Evolutionary conservation across 2,888 invertebrate species (phyloP).

Genomic region (Tetragonula carbonaria): DNA sequence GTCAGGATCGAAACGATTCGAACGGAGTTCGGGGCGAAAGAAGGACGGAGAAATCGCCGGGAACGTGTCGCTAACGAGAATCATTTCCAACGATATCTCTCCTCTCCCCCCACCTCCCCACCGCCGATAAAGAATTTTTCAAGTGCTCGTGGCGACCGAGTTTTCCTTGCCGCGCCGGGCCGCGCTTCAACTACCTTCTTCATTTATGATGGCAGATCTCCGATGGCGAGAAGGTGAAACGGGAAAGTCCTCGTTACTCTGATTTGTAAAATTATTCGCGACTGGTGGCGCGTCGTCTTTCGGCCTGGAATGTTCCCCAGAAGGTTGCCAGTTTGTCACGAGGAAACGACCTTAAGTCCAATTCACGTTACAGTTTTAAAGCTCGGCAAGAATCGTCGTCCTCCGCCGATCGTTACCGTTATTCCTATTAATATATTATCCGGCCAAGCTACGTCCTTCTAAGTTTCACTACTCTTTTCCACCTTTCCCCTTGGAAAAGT

Average conservation of each 20-base stretch:
- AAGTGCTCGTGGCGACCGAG: background rate
- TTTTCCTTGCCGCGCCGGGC: background rate
- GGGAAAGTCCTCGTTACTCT: slow-evolving; percentile 30
- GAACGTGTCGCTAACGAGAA: slow-evolving; percentile 53
- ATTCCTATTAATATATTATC: background rate
- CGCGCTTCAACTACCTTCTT: slow-evolving; percentile 35
- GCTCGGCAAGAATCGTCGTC: background rate
- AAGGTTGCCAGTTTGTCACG: slow-evolving; percentile 13
- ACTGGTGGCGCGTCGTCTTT: background rate
- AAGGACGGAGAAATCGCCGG: background rate
- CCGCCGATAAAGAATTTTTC: slow-evolving; percentile 46
- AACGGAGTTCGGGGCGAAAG: background rate
- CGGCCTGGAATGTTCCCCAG: background rate
- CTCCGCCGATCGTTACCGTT: background rate
- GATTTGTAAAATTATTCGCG: slow-evolving; percentile 44
- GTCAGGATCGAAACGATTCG: slow-evolving; percentile 17
- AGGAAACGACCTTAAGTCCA: slow-evolving; percentile 1
- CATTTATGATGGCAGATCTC: slow-evolving; percentile 51
- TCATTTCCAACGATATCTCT: slow-evolving; percentile 43
- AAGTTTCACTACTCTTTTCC: background rate
- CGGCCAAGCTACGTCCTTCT: background rate
- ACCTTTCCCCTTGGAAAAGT: too few relatives aligned
- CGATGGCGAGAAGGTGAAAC: slow-evolving; percentile 14
- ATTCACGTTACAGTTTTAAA: slow-evolving; percentile 6
- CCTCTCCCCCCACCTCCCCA: background rate